Base-by-base conservation (phyloP, 2,888 invertebrate species). In the Barypeithes pellucidus region DNA sequence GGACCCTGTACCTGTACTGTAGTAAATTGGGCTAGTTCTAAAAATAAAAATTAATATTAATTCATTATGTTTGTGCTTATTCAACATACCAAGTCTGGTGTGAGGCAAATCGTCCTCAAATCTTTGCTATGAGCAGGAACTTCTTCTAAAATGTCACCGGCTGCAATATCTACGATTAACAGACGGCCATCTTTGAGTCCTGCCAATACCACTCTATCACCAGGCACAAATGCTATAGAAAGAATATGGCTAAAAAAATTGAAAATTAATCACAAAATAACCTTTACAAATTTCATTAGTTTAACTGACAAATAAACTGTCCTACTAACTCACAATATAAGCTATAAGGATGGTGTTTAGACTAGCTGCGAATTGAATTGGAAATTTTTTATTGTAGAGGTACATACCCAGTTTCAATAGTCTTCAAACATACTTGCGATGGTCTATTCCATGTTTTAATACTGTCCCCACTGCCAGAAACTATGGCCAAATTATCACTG, bases 381-480 rank as follows among this genome's bases (percentile, higher is more conserved):
- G n/a, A n/a, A n/a, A n/a, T n/a, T n/a, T n/a, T n/a, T n/a, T n/a
- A n/a, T n/a, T n/a, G n/a, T n/a, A n/a, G n/a, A n/a, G n/a, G n/a
- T 43, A 77, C 80, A 78, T 79, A 85, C 84, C 82, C 83, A 22
- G 84, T 87, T 77, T 79, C 80, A 68, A 94, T 88, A 0, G 92
- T 92, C 72, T 91, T 85, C 59, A 92, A 85, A 81, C 92, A 91
- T 76, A 89, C 84, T 72, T 91, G 85, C 29, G 88, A 88, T 9
- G 88, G 93, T 91, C 95, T 92, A 85, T 96, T 97, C 98, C 99
- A 99, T 62, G 99, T 87, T 88, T 99, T 98, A 39, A 98, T 88
- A 7, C 94, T 91, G 79, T 98, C 96, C 0, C 91, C 93, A 77
- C 97, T 93, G 0, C 94, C 97, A 0, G 98, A 95, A 0, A 94